Evolutionary conservation across 2,113 vertebrate genomes (phyloP), one percentile per base, ranked within the genome.

Genomic region (Ploceus nigricollis): DNA sequence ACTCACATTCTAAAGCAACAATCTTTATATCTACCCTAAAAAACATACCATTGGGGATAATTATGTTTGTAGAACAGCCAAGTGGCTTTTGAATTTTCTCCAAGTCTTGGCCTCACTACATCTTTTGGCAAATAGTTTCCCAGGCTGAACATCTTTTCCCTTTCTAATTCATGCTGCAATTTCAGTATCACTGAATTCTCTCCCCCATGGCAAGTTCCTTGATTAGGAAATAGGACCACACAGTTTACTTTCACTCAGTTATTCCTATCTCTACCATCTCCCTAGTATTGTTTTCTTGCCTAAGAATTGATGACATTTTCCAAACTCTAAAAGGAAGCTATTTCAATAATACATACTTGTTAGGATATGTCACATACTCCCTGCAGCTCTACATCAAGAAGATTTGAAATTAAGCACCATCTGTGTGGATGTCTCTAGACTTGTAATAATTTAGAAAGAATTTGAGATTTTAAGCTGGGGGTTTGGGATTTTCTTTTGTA

Each of bases 191-290:
- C 4, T 91, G 51, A 23, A 91, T 94, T 75, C 25, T 66, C 24
- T 90, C 6, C 40, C 31, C 18, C 12, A 16, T 76, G 31, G 30
- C 48, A 45, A 92, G 22, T 71, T 91, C 40, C 82, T 81, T 89
- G 79, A 86, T 93, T 88, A 90, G 66, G 79, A 94, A 93, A 90
- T 28, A 94, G 37, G 83, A 87, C 39, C 51, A 92, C 80, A 89
- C 39, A 83, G 44, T 78, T 84, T 75, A 93, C 57, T 87, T 94
- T 93, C 83, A 91, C 48, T 87, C 53, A 87, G 6, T 23, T 79
- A 35, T 78, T 94, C 37, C 28, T 82, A 61, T 64, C 81, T 94
- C 37, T 84, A 4, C 40, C 13, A 95, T 84, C 77, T 89, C 39
- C 12, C 25, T 78, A 8, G 47, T 68, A 80, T 17, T 84, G 47